Evolutionary conservation across 2,113 vertebrate species (phyloP), one percentile per base, ranked within the genome.

Genomic region (Amphilophus citrinellus): DNA sequence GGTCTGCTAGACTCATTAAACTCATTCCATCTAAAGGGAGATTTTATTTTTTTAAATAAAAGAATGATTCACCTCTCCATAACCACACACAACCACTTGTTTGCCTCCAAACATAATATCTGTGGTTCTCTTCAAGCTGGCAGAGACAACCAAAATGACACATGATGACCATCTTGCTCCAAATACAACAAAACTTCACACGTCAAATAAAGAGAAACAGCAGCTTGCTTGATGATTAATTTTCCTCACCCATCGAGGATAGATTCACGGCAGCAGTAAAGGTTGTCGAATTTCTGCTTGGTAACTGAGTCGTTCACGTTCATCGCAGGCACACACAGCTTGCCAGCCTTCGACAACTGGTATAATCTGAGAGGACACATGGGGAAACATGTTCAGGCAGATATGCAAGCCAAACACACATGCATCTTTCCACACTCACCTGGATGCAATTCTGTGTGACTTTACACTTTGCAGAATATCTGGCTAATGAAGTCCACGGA

Each of bases 81-180:
- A 99, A 80, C 98, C 98, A 94, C 98, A 99, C 86, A 99, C 97
- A 86, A 99, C 97, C 86, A 99, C 97, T 93, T 99, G 98, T 91
- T 99, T 99, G 84, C 98, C 98, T 94, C 98, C 98, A 95, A 99
- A 99, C 98, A 99, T 99, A 87, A 99, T 98, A 93, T 99, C 98
- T 7, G 98, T 99, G 90, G 98, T 99, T 94, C 98, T 97, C 96
- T 99, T 99, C 93, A 99, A 96, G 85, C 98, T 99, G 66, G 39
- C 24, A 86, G 59, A 79, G 22, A 84, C 30, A 90, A 81, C 57
- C 58, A 84, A 60, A 81, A 59, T 24, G 18, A 85, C 65, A 87
- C 63, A 63, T 53, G 58, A 30, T 30, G 18, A 75, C 50, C 13
- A 73, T 15, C 20, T 47, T 20, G 2, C 58, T 75, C 30, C 11